phyloP scores from a whole-genome alignment of 2,888 invertebrate species.

The Aleiodes alternator region DNA sequence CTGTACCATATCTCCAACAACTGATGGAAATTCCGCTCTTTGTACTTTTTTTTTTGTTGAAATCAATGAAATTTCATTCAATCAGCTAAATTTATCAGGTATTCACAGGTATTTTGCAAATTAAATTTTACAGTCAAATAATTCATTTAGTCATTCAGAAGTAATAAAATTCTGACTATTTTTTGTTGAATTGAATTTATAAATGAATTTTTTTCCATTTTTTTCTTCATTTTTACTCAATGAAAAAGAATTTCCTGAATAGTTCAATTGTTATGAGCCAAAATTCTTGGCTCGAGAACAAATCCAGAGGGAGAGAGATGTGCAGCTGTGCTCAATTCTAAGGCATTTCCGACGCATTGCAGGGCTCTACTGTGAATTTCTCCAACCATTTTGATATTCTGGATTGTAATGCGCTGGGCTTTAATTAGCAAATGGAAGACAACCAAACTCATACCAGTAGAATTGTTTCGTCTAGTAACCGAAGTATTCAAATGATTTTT shows the following conservation, averaged over 20 bases:
- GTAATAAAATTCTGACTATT: no score
- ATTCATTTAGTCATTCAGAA: no score
- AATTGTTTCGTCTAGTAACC: no score
- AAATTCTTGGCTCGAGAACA: conserved; percentile 28
- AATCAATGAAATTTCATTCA: background rate
- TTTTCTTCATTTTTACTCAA: no score
- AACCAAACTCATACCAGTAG: no score
- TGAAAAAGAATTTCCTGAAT: conserved; percentile 7
- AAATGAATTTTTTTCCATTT: no score
- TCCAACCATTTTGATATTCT: background rate
- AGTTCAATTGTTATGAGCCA: conserved; percentile 1
- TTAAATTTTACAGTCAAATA: no score
- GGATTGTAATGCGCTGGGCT: background rate
- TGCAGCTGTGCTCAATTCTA: conserved; percentile 25
- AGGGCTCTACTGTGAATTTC: background rate
- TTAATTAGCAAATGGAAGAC: conserved; percentile 2
- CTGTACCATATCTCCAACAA: no score
- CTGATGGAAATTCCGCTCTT: background rate
- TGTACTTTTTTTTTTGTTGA: background rate
- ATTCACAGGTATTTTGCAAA: no score
- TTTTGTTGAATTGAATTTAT: no score
- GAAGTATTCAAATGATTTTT: no score
- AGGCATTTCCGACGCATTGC: conserved; percentile 34
- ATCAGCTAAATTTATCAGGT: no score
- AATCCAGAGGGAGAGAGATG: background rate